Conservation (phyloP, 2,113 vertebrate species). For the Protobothrops mucrosquamatus region DNA sequence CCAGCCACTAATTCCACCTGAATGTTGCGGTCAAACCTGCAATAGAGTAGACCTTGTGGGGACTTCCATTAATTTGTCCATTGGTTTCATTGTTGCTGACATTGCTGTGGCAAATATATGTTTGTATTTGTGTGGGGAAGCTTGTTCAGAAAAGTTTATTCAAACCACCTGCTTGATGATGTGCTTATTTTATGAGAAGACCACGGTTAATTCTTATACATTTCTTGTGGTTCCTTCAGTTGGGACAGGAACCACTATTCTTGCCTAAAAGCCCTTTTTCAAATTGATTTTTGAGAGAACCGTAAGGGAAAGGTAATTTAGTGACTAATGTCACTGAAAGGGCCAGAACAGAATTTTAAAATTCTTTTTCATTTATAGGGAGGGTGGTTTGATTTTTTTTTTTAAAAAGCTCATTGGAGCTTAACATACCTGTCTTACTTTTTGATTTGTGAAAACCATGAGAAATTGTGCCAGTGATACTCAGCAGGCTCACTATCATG, state of each 20-base stretch:
- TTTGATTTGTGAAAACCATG: neutral
- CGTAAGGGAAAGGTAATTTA: neutral
- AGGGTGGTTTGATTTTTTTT: neutral
- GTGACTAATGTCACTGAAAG: neutral
- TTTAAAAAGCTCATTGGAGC: neutral
- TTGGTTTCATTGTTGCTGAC: conserved; percentile 31
- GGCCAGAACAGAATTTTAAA: neutral
- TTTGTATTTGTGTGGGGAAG: conserved; percentile 10
- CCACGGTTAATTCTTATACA: conserved; percentile 41
- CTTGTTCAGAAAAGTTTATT: neutral
- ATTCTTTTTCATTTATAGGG: neutral
- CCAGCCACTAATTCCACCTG: conserved; percentile 46
- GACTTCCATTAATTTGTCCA: conserved; percentile 50
- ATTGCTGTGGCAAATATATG: conserved; percentile 42
- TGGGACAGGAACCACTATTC: neutral
- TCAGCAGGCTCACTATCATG: neutral
- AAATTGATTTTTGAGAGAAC: neutral
- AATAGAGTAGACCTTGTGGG: conserved; percentile 20
- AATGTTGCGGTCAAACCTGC: neutral
- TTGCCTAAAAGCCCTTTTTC: neutral
- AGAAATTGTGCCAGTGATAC: neutral
- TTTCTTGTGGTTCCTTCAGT: neutral
- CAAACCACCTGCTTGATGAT: conserved; percentile 5
- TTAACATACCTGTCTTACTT: neutral
- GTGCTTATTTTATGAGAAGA: neutral